These are phyloP conservation scores for Champsocephalus esox DNA, from an alignment of 2,797 vertebrate genomes.

Conservation along the genomic window DNA sequence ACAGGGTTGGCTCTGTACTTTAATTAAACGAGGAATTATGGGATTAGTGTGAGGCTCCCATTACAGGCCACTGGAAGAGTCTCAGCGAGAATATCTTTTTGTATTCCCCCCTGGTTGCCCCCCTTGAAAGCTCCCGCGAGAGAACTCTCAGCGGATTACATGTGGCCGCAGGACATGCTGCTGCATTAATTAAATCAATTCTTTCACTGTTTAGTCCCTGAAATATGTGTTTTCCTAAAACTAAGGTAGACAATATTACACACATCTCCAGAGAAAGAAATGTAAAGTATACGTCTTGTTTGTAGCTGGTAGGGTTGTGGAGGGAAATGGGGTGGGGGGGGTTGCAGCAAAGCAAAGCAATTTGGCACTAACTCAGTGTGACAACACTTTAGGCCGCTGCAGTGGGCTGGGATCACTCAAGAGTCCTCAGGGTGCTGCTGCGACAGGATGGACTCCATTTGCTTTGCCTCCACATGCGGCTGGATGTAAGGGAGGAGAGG, in stretches of 20 bases:
- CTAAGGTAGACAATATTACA: constrained; percentile 41
- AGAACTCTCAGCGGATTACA: constrained; percentile 85
- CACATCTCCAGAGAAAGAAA: constrained; percentile 23
- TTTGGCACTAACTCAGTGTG: constrained; percentile 79
- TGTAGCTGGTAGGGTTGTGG: constrained; percentile 38
- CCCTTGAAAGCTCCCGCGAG: constrained; percentile 72
- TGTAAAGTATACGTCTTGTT: constrained; percentile 22
- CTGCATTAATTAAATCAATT: constrained; percentile 87
- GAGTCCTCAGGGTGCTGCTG: constrained; percentile 72
- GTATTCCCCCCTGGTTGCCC: constrained; percentile 57
- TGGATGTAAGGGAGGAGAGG: constrained; percentile 65
- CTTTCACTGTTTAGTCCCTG: constrained; percentile 67
- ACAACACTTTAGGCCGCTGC: constrained; percentile 78
- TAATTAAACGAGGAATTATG: constrained; percentile 91
- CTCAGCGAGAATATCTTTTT: constrained; percentile 81
- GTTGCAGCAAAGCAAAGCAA: constrained; percentile 75
- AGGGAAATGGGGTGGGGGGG: constrained; percentile 21
- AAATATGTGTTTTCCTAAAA: constrained; percentile 72
- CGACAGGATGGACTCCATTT: constrained; percentile 72
- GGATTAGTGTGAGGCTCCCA: constrained; percentile 86
- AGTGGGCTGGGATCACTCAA: constrained; percentile 68
- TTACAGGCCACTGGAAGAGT: constrained; percentile 84
- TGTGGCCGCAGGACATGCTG: constrained; percentile 83
- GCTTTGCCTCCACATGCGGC: constrained; percentile 74
- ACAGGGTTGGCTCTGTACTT: constrained; percentile 82